A percentile compares a stretch with the other conserved stretches of the same genome.
phyloP scores from a whole-genome alignment of 2,888 invertebrate species.

The Synergus laeviventris region DNA sequence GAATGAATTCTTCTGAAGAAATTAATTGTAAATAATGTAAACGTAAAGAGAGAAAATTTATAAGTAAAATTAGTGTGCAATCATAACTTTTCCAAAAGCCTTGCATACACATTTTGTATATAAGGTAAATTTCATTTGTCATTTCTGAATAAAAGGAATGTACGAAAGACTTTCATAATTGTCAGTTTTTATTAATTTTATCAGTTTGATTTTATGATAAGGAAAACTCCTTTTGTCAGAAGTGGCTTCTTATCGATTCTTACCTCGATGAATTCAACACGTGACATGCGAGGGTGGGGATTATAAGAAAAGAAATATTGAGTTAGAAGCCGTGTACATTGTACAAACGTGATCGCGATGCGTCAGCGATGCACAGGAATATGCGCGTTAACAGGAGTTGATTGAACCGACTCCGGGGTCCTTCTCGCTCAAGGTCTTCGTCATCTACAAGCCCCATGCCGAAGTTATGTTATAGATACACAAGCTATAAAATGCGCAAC shows the following conservation, averaged over 20 bases:
- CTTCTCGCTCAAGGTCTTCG: slow-evolving; percentile 63
- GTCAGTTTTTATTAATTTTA: slow-evolving; percentile 15
- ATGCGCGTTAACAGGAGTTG: slow-evolving; percentile 66
- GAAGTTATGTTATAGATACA: slow-evolving; percentile 44
- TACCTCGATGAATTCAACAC: background rate
- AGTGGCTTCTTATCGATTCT: slow-evolving; percentile 1
- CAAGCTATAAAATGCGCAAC: background rate
- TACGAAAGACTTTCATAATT: background rate
- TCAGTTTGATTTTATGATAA: slow-evolving; percentile 5
- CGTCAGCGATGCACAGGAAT: slow-evolving; percentile 55
- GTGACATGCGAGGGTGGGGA: background rate
- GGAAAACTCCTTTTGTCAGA: slow-evolving; percentile 8
- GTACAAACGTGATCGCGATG: slow-evolving; percentile 50
- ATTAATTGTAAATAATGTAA: no score
- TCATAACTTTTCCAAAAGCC: no score
- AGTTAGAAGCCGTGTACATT: slow-evolving; percentile 12
- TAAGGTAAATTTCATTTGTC: background rate
- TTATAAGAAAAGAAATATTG: background rate
- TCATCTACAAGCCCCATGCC: slow-evolving; percentile 32
- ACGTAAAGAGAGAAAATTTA: no score
- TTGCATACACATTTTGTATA: no score
- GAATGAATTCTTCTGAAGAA: background rate
- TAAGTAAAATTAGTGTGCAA: no score
- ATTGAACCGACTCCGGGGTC: slow-evolving; percentile 65
- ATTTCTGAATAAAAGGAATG: background rate